Evolutionary conservation across 2,113 vertebrate genomes (phyloP).

Genomic region (Myanophis thanlyinensis): DNA sequence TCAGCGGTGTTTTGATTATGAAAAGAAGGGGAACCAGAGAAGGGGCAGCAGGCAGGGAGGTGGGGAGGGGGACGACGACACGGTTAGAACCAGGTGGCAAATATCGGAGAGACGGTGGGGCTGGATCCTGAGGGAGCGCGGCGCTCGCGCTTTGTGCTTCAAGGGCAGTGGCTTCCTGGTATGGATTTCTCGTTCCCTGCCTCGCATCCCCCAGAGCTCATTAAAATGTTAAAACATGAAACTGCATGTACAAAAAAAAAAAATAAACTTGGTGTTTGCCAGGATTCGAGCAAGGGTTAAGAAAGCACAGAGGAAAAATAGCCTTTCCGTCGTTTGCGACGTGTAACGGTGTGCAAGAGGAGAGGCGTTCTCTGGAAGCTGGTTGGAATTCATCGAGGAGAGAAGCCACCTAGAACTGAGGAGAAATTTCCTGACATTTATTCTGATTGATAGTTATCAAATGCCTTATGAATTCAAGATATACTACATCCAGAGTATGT

Average conservation of each 20-base stretch:
- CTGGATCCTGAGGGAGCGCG: conserved; percentile 63
- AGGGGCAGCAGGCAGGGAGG: conserved; percentile 30
- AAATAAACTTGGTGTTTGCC: conserved; percentile 69
- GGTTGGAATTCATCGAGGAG: no score
- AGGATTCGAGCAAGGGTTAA: neutral
- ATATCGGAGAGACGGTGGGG: conserved; percentile 81
- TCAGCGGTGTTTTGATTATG: conserved; percentile 82
- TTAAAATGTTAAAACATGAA: conserved; percentile 77
- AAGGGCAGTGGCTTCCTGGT: conserved; percentile 67
- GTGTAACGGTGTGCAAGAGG: neutral
- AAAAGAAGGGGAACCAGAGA: conserved; percentile 65
- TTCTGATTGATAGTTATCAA: no score
- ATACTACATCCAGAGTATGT: no score
- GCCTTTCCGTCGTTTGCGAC: neutral
- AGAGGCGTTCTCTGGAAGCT: neutral
- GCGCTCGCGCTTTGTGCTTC: conserved; percentile 76
- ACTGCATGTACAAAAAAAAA: conserved; percentile 69
- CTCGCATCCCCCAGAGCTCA: conserved; percentile 57
- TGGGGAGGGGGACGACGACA: conserved; percentile 62
- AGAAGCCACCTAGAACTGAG: no score
- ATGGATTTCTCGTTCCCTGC: conserved; percentile 61
- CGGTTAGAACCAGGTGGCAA: conserved; percentile 86
- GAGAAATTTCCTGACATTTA: no score
- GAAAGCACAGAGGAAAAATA: neutral
- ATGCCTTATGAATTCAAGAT: no score